A percentile compares a stretch with the other conserved stretches of the same genome.
Conservation (phyloP, 2,797 vertebrate genomes). For the Phoxinus dragarum region DNA sequence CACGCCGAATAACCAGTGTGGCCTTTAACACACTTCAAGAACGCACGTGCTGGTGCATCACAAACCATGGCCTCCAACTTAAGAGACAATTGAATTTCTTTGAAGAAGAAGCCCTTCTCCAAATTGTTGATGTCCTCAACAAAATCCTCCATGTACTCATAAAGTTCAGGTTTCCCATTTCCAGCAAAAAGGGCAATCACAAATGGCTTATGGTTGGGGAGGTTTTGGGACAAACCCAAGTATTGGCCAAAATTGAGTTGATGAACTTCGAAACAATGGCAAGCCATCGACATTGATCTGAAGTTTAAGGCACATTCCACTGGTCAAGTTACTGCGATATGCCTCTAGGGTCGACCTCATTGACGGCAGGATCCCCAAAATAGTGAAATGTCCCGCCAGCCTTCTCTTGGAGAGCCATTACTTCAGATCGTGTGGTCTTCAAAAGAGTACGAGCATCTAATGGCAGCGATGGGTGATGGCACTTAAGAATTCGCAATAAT, state of each 20-base stretch:
- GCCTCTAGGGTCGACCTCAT: too few species aligned
- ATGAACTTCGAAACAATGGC: constrained; percentile 21
- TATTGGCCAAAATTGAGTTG: constrained; percentile 40
- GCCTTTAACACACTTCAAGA: too few species aligned
- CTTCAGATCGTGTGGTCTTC: constrained; percentile 19
- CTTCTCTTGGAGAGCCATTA: constrained; percentile 10
- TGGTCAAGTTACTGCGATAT: constrained; percentile 8
- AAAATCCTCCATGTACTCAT: too few species aligned
- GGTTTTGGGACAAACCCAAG: constrained; percentile 6
- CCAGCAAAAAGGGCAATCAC: constrained; percentile 36
- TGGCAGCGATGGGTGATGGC: constrained; percentile 26
- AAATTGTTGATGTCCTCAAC: too few species aligned
- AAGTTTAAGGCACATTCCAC: constrained; percentile 36
- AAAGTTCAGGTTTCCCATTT: neutral
- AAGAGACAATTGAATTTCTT: too few species aligned
- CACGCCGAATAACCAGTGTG: too few species aligned
- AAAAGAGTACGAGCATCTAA: constrained; percentile 16
- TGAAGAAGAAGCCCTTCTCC: too few species aligned
- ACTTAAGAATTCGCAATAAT: neutral
- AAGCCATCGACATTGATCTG: constrained; percentile 38
- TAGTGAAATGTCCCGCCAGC: constrained; percentile 16
- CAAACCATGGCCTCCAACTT: too few species aligned
- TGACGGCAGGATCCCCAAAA: too few species aligned
- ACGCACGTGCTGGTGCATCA: too few species aligned
- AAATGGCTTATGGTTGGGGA: constrained; percentile 34